phyloP scores from a whole-genome alignment of 23 tunicate species.

The Trididemnum clinides region DNA sequence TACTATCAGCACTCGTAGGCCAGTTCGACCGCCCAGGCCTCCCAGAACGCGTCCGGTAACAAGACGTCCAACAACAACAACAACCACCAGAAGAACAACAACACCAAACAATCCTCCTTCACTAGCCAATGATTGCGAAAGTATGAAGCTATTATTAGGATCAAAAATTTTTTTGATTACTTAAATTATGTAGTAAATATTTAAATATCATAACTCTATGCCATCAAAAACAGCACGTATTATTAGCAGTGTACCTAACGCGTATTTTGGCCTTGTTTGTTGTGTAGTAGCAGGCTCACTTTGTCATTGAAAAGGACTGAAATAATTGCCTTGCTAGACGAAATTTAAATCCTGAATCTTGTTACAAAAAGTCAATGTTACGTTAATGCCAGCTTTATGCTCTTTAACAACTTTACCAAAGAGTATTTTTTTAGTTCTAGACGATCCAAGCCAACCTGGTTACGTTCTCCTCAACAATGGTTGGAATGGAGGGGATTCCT shows the following conservation, averaged over 20 bases:
- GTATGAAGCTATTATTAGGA: too few species aligned
- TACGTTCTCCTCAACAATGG: conserved; percentile 45
- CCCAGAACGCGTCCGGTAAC: conserved; percentile 1
- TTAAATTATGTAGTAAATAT: too few species aligned
- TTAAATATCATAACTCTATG: too few species aligned
- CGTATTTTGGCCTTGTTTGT: too few species aligned
- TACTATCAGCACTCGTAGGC: not conserved
- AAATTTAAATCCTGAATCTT: not conserved
- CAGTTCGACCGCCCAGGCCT: not conserved
- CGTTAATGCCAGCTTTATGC: not conserved
- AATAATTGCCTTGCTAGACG: too few species aligned
- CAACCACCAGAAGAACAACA: conserved; percentile 8
- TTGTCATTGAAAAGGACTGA: too few species aligned
- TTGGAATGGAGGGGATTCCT: conserved; percentile 10
- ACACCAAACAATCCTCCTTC: conserved; percentile 9
- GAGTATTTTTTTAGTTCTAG: not conserved
- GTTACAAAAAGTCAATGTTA: not conserved
- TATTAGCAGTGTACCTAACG: too few species aligned
- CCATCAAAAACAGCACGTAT: too few species aligned
- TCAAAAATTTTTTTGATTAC: too few species aligned
- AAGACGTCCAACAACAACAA: not conserved
- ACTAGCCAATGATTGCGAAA: not conserved
- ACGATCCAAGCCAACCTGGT: conserved; percentile 15
- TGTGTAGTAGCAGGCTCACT: too few species aligned
- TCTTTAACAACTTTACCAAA: not conserved